A percentile compares a stretch with the other conserved stretches of the same genome.
Conservation (phyloP, 2,113 vertebrate genomes). For the Tragelaphus scriptus region DNA sequence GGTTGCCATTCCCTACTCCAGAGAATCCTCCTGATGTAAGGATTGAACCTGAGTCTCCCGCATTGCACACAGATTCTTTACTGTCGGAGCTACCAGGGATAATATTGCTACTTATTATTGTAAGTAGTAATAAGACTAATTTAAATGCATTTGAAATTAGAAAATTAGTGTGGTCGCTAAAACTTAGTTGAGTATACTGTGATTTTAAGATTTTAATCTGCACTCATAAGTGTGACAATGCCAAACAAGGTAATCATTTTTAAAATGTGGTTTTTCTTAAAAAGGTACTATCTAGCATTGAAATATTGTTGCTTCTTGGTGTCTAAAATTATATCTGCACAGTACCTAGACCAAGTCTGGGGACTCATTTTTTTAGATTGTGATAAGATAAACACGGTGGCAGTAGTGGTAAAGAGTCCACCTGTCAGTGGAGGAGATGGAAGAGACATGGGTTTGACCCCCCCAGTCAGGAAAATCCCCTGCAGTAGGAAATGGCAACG, state of each 20-base stretch:
- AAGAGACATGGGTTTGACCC: not conserved
- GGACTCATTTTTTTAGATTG: not conserved
- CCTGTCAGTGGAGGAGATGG: not conserved
- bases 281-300: not conserved
- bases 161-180: not conserved
- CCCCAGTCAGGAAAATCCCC: not conserved
- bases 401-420: not conserved
- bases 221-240: not conserved
- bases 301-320: not conserved
- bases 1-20: not conserved
- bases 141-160: slow-evolving; percentile 1
- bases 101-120: too few species aligned
- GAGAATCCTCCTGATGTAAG: not conserved
- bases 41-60: not conserved
- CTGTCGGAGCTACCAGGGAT: not conserved
- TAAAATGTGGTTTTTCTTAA: not conserved
- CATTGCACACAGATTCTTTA: not conserved
- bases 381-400: not conserved
- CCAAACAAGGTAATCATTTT: not conserved
- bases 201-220: slow-evolving; percentile 30
- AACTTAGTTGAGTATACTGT: not conserved
- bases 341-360: not conserved
- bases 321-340: slow-evolving; percentile 15
- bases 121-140: not conserved
- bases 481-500: not conserved